Percentiles rank a stretch among this genome's conserved stretches.
Conservation (phyloP, 2,888 invertebrate genomes). For the Cheilosia impressa region DNA sequence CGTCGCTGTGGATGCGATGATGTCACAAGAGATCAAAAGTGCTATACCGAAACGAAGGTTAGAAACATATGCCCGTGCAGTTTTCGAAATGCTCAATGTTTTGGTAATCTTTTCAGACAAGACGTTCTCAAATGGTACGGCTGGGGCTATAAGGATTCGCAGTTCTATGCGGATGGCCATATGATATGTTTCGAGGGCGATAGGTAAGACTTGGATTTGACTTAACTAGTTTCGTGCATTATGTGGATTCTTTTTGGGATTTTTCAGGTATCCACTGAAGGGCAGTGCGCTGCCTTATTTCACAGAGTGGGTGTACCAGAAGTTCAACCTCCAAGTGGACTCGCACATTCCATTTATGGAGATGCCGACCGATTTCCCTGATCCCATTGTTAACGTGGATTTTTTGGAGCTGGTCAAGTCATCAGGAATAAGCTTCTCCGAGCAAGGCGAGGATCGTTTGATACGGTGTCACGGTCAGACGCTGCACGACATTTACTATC, state of each 20-base stretch:
- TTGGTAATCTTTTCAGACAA: slow-evolving; percentile 87
- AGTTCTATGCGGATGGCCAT: slow-evolving; percentile 89
- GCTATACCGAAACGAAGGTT: slow-evolving; percentile 82
- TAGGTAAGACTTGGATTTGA: slow-evolving; percentile 85
- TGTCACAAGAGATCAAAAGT: slow-evolving; percentile 80
- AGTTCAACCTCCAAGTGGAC: slow-evolving; percentile 88
- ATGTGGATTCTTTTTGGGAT: not conserved
- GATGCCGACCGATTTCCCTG: slow-evolving; percentile 87
- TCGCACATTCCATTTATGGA: slow-evolving; percentile 84
- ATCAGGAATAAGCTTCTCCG: slow-evolving; percentile 86
- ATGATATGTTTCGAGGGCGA: slow-evolving; percentile 91
- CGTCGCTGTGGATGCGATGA: slow-evolving; percentile 79
- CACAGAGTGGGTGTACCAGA: slow-evolving; percentile 90
- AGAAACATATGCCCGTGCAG: slow-evolving; percentile 17
- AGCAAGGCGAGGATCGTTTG: slow-evolving; percentile 92
- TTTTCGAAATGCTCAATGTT: not conserved
- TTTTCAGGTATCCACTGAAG: slow-evolving; percentile 89
- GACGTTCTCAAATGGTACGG: slow-evolving; percentile 98
- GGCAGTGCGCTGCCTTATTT: slow-evolving; percentile 89
- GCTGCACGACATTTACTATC: slow-evolving; percentile 92
- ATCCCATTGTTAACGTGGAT: slow-evolving; percentile 86
- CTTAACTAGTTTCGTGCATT: not conserved
- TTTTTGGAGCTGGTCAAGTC: slow-evolving; percentile 86
- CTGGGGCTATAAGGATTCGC: slow-evolving; percentile 99
- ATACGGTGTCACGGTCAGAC: slow-evolving; percentile 97